Base-by-base conservation (phyloP, 2,888 invertebrate genomes). In the Orthosia cruda region DNA sequence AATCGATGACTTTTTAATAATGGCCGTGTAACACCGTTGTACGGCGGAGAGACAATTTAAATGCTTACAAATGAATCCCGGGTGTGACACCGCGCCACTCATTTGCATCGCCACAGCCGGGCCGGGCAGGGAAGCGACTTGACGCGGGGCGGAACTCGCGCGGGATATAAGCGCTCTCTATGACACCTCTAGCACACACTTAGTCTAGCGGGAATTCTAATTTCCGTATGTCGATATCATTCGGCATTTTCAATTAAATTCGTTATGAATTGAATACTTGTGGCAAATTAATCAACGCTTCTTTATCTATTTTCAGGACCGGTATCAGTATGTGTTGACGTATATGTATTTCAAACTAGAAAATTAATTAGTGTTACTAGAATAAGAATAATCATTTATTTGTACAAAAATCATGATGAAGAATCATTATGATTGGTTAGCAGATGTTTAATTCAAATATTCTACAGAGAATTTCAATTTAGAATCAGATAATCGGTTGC, bases 11-110 rank as follows among this genome's bases (percentile, higher is more conserved):
- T 84, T 84, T 86, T 74, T 87, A 84, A 84, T 77, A 84, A 84
- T 74, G 65, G 58, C 63, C 45, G 57, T 74, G 71, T 62, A 74
- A 84, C 84, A 68, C 71, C 69, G 71, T 71, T 68, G 70, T 81
- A 71, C 64, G 72, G 26, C 15, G 26, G 69, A 77, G 71, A 77
- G 81, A 84, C 87, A 74, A n/a, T 84, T 71, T 80, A 74, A 87
- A 84, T 77, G 81, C 74, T 87, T 74, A 87, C 85, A 87, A 87
- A 84, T 84, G 84, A 86, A 75, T 65, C 81, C 81, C 81, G 69
- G 50, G 72, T 58, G 80, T 54, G 54, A 64, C 54, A 55, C n/a
- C 71, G 69, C 63, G 68, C 71, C 54, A 65, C 75, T 83, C 80
- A 84, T 84, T 86, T 86, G 71, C 80, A 83, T 79, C 55, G 58